Conservation (phyloP, 37 sponge, comb jelly and placozoan species). For the Agelas oroides region DNA sequence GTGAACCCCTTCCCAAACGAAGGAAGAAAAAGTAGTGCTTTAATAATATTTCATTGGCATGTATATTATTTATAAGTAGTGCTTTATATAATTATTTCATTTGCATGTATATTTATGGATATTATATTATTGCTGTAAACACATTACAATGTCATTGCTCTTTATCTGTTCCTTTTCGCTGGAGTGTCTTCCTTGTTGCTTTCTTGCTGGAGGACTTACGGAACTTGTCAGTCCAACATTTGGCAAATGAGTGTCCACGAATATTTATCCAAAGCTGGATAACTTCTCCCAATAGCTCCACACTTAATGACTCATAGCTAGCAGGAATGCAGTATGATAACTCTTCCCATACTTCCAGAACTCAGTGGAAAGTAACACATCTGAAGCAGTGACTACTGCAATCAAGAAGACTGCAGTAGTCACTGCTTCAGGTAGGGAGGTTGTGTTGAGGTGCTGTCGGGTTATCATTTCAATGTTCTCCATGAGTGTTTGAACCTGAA, state of each 20-base stretch:
- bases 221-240: neutral
- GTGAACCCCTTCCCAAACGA: conserved; percentile 12
- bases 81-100: no score
- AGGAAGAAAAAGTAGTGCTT: neutral
- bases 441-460: neutral
- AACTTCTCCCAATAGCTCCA: neutral
- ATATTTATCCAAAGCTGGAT: neutral
- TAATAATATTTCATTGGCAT: neutral
- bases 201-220: neutral
- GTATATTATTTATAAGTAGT: no score
- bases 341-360: neutral
- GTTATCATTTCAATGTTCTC: conserved; percentile 1
- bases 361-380: no score
- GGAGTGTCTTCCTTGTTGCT: conserved; percentile 11
- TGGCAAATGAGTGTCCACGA: conserved; percentile 6
- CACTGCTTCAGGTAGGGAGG: neutral
- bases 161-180: conserved; percentile 5
- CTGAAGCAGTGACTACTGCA: neutral
- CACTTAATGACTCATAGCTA: no score
- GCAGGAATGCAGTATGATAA: neutral
- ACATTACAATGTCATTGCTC: no score
- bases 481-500: neutral
- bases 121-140: no score
- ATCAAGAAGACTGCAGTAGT: neutral
- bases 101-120: no score